phyloP scores from a whole-genome alignment of 2,888 invertebrate species.

The Blomia tropicalis region DNA sequence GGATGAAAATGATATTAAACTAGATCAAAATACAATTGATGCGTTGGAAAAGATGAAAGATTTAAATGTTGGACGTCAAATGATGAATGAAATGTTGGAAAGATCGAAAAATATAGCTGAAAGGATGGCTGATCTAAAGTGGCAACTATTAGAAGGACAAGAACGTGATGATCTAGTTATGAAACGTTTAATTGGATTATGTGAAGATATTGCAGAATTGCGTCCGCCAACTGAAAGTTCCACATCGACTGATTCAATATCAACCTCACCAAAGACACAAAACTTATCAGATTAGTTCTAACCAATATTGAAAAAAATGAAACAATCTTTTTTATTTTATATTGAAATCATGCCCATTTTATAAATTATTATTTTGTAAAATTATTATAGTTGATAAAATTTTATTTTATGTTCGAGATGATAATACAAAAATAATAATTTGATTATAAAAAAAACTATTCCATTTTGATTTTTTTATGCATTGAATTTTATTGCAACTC shows the following conservation, averaged over 20 bases:
- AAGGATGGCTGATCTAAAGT: background rate
- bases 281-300: too few relatives aligned
- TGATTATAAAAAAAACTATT: too few relatives aligned
- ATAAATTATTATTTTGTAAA: too few relatives aligned
- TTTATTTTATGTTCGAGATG: too few relatives aligned
- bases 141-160: background rate
- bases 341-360: too few relatives aligned
- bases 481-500: too few relatives aligned
- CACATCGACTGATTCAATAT: background rate
- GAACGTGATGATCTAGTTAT: background rate
- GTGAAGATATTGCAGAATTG: constrained; percentile 2
- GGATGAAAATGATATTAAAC: background rate
- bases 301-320: too few relatives aligned
- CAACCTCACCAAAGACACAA: too few relatives aligned
- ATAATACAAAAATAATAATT: too few relatives aligned
- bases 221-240: background rate
- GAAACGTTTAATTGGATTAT: background rate
- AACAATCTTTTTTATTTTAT: too few relatives aligned
- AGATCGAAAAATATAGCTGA: background rate
- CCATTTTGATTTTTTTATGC: too few relatives aligned
- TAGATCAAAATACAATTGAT: background rate
- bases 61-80: background rate
- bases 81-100: background rate
- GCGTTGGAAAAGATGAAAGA: background rate
- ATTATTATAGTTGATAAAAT: too few relatives aligned